phyloP scores from a whole-genome alignment of 2,888 invertebrate genomes.

The Panorpa germanica region DNA sequence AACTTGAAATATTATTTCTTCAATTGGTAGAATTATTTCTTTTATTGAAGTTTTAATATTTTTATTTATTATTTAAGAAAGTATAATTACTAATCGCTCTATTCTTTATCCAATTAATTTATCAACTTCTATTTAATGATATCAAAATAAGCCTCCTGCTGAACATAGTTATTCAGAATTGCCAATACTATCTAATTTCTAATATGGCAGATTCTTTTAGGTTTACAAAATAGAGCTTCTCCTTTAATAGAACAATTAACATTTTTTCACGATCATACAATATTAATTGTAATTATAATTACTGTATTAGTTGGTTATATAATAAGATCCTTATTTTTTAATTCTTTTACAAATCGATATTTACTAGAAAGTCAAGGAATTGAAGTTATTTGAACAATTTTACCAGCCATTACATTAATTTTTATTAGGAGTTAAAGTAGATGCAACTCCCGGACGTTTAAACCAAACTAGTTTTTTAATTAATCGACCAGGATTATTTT shows the following conservation, averaged over 20 bases:
- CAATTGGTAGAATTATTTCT: slow-evolving; percentile 45
- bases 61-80: slow-evolving; percentile 41
- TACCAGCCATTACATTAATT: slow-evolving; percentile 38
- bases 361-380: slow-evolving; percentile 37
- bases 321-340: slow-evolving; percentile 32
- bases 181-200: slow-evolving; percentile 36
- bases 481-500: slow-evolving; percentile 44
- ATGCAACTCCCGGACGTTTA: slow-evolving; percentile 42
- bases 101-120: slow-evolving; percentile 28
- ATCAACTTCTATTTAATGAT: slow-evolving; percentile 40
- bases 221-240: slow-evolving; percentile 37
- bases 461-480: slow-evolving; percentile 41
- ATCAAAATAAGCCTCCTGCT: slow-evolving; percentile 32
- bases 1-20: slow-evolving; percentile 46
- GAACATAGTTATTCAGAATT: slow-evolving; percentile 40
- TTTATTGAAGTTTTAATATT: slow-evolving; percentile 35
- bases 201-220: slow-evolving; percentile 37
- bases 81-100: slow-evolving; percentile 30
- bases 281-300: slow-evolving; percentile 41
- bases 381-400: slow-evolving; percentile 43
- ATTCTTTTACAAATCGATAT: slow-evolving; percentile 34
- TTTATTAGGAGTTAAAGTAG: slow-evolving; percentile 47
- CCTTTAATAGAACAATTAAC: slow-evolving; percentile 46
- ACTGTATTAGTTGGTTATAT: slow-evolving; percentile 35
- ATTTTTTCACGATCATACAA: slow-evolving; percentile 40